These are phyloP conservation scores for Pegea sp. DNA, from an alignment of 23 tunicate species.

Conservation along the genomic window DNA sequence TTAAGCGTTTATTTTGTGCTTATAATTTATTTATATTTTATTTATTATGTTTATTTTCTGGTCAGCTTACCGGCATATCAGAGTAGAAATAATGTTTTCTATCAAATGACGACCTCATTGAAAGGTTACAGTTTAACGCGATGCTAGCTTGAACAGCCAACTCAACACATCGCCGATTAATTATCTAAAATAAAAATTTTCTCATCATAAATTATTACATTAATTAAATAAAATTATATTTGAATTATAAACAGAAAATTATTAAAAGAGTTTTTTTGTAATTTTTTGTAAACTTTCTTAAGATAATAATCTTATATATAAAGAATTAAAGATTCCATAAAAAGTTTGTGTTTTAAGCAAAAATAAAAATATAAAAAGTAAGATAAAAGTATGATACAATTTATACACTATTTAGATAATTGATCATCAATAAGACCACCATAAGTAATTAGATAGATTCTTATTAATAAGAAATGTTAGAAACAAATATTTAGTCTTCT, in stretches of 20 bases:
- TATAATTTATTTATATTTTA: too few relatives aligned
- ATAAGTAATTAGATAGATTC: not conserved
- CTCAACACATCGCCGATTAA: slow-evolving; percentile 54
- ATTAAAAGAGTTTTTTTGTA: too few relatives aligned
- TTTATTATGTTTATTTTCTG: not conserved
- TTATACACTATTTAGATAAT: not conserved
- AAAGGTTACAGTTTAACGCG: slow-evolving; percentile 46
- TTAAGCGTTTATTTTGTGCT: too few relatives aligned
- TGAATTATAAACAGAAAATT: too few relatives aligned
- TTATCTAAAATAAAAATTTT: slow-evolving; percentile 14
- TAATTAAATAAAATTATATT: too few relatives aligned
- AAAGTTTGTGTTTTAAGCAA: too few relatives aligned
- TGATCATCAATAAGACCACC: not conserved
- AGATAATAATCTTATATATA: too few relatives aligned
- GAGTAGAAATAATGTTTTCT: slow-evolving; percentile 91
- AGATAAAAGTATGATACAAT: not conserved
- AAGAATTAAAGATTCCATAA: too few relatives aligned
- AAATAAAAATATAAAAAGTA: not conserved
- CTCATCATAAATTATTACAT: too few relatives aligned
- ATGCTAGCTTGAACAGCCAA: slow-evolving; percentile 43
- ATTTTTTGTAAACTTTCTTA: too few relatives aligned
- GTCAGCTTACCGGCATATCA: slow-evolving; percentile 57
- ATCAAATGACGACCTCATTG: slow-evolving; percentile 39
- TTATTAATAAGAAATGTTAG: not conserved
- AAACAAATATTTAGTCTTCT: not conserved